Conservation (phyloP, 2,888 invertebrate genomes). For the Elmis aenea region DNA sequence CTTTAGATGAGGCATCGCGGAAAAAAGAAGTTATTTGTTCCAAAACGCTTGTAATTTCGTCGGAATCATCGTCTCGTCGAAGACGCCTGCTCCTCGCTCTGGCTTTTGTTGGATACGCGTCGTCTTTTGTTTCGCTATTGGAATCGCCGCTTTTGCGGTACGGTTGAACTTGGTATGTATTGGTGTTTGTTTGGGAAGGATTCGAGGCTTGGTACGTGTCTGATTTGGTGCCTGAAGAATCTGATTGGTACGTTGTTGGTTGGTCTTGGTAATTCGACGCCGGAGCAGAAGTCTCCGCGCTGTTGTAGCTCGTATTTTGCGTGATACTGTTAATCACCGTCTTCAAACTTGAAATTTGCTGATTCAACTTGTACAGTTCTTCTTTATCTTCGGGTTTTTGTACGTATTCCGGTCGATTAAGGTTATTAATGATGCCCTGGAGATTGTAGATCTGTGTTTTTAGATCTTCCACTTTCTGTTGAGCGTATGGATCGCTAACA, state of each 20-base stretch:
- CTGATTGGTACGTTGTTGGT: background rate
- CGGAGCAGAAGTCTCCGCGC: background rate
- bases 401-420: conserved; percentile 33
- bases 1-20: no score
- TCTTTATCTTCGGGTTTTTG: conserved; percentile 35
- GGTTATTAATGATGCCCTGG: conserved; percentile 34
- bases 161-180: no score
- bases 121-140: no score
- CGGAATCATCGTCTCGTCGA: background rate
- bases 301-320: background rate
- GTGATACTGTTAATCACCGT: conserved; percentile 26
- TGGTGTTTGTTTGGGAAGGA: background rate
- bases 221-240: no score
- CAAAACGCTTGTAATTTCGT: background rate
- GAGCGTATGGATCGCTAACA: conserved; percentile 16
- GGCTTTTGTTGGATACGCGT: background rate
- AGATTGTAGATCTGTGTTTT: conserved; percentile 35
- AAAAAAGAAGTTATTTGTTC: background rate
- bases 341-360: conserved; percentile 36
- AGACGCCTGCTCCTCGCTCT: background rate
- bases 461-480: conserved; percentile 31
- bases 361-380: conserved; percentile 32
- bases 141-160: no score
- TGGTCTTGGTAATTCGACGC: background rate
- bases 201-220: background rate